Evolutionary conservation across 2,888 invertebrate genomes (phyloP), one percentile per base, ranked within the genome.

Genomic region (Xanthorhoe designata): DNA sequence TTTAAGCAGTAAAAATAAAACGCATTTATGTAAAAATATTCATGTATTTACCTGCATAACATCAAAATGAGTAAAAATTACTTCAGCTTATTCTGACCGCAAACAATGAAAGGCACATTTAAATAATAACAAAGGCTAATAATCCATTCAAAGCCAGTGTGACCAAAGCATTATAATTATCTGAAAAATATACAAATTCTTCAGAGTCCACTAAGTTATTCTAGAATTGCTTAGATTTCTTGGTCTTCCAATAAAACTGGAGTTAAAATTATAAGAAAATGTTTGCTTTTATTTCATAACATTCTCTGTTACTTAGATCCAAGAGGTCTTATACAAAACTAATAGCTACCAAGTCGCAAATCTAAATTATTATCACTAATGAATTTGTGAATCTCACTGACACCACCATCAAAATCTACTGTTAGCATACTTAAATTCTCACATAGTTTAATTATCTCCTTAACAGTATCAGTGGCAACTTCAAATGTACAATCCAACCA

Each of bases 401-500:
- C 85, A 62, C 89, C 85, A 45, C 87, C 89, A 9, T 75, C 76
- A 69, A 83, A 86, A 66, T 91, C 90, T 29, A 92, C 90, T 0
- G 92, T 92, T 53, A 94, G 86, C 73, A 80, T 83, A 72, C 86
- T 85, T 53, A 94, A 80, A 18, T 80, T 78, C 2, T 87, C 86
- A 74, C 93, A 94, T 64, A 72, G 73, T 58, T 89, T 84, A 61
- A 94, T 91, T 55, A 92, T 76, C 72, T 86, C 79, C 74, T 83
- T 88, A 3, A 91, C 85, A 32, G 90, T 87, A 56, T 81, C 75
- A 62, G 87, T 89, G 0, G 93, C 90, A 15, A 94, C 88, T 69
- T 88, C 89, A 57, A 93, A 80, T 4, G 93, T 92, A 73, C 92
- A 92, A 72, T 94, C 94, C 72, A 94, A 81, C 92, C 93, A 93